Conservation (phyloP, 2,888 invertebrate species). For the Empis livida region DNA sequence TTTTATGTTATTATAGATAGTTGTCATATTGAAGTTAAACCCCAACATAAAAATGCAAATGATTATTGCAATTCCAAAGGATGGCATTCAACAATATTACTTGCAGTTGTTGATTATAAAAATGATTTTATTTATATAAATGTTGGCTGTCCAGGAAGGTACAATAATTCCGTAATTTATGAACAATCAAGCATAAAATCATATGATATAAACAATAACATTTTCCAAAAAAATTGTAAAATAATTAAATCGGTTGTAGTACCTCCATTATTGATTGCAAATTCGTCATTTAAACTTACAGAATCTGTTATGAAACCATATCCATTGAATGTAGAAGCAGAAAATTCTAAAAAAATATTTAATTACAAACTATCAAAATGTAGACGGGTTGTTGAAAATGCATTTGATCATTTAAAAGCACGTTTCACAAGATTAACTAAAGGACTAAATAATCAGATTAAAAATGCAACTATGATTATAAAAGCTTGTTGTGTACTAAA, state of each 20-base stretch:
- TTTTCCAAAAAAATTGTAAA: too few relatives aligned
- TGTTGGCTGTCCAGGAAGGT: slow-evolving; percentile 4
- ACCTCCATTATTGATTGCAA: too few relatives aligned
- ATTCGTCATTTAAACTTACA: too few relatives aligned
- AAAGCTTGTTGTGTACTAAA: background rate
- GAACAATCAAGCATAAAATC: slow-evolving; percentile 1
- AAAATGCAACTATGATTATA: background rate
- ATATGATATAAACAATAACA: too few relatives aligned
- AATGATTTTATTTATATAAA: slow-evolving; percentile 7
- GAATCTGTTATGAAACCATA: too few relatives aligned
- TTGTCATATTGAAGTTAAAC: slow-evolving; percentile 6
- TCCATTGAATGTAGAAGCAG: too few relatives aligned
- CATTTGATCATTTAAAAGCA: background rate
- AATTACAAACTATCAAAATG: slow-evolving; percentile 1
- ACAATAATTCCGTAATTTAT: slow-evolving; percentile 4
- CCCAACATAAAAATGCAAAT: background rate
- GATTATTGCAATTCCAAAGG: slow-evolving; percentile 8
- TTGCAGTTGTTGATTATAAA: slow-evolving; percentile 2
- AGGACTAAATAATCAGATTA: background rate
- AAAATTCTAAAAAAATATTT: background rate
- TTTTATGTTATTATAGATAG: slow-evolving; percentile 2
- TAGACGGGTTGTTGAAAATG: slow-evolving; percentile 1
- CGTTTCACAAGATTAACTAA: background rate
- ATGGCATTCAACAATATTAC: slow-evolving; percentile 1
- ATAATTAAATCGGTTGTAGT: too few relatives aligned